Evolutionary conservation across 2,888 invertebrate species (phyloP), one percentile per base, ranked within the genome.

Genomic region (Tryphoninae sp.): DNA sequence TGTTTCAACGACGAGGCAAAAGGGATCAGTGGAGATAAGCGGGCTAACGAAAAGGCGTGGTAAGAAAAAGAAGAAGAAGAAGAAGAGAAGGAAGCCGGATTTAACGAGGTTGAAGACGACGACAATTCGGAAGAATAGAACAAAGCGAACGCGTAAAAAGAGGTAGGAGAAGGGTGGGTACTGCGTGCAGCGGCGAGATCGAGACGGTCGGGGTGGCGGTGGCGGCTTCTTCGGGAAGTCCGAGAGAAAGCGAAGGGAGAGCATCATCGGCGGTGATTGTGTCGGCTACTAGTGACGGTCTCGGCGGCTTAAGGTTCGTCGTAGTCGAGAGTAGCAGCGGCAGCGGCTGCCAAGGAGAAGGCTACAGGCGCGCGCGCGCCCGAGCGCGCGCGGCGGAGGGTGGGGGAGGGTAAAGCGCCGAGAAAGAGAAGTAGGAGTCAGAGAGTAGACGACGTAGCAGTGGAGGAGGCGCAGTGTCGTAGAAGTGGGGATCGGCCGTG

Each of bases 271-370:
- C 58, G 78, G 81, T 84, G 80, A 80, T 82, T 80, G 84, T 72
- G 77, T 77, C 73, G 83, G 83, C 78, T 79, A 69, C 78, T 81
- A 62, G 82, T 92, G 55, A 85, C 92, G 87, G 90, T 90, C 80
- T 76, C 65, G 76, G 92, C 92, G 4, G 92, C 92, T 81, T 86
- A 81, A 71, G 84, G 92, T 53, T 92, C 93, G 86, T 94, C 94
- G 65, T 91, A 91, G 81, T 90, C 89, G 58, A 92, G 93, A 59
- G 94, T 94, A 83, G 89, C 92, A 75, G 94, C 94, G 87, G 93
- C 93, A 82, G 94, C 94, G 86, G 93, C 93, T 91, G 93, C 93
- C 83, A 94, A 94, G 84, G 78, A 86, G 84, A 84, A 82, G 86
- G 86, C 83, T 85, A 86, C 84, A 83, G 82, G 81, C 69, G 84